Evolutionary conservation across 2,888 invertebrate species (phyloP).

Genomic region (Hydriomena furcata): DNA sequence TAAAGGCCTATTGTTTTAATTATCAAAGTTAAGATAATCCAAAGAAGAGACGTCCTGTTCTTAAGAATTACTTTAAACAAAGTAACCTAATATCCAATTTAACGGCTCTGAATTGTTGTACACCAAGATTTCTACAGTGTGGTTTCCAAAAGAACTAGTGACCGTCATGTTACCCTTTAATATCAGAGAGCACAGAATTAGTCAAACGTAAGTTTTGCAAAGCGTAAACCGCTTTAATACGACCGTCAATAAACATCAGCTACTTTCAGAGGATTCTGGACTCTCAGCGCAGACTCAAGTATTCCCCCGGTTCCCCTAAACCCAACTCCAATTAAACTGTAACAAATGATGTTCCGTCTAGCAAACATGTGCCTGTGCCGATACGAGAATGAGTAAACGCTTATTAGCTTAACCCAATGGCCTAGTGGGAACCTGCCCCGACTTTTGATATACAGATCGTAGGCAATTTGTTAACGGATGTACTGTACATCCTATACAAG

Average conservation of each 20-base stretch:
- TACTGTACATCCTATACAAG: too few relatives aligned
- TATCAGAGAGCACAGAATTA: neutral
- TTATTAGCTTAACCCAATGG: neutral
- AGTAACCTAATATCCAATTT: constrained; percentile 41
- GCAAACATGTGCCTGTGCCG: constrained; percentile 36
- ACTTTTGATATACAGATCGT: neutral
- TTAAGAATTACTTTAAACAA: constrained; percentile 27
- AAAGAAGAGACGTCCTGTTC: constrained; percentile 23
- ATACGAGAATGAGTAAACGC: constrained; percentile 26
- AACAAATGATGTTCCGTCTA: constrained; percentile 46
- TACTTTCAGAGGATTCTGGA: neutral
- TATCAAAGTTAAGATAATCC: constrained; percentile 28
- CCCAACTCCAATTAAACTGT: constrained; percentile 47
- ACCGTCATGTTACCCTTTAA: neutral
- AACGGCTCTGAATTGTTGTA: constrained; percentile 38
- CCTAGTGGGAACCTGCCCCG: too few relatives aligned
- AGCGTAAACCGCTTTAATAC: too few relatives aligned
- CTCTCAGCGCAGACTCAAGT: constrained; percentile 37
- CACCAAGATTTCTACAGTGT: constrained; percentile 30
- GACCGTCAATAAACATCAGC: too few relatives aligned
- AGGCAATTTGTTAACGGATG: too few relatives aligned
- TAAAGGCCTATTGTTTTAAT: constrained; percentile 25
- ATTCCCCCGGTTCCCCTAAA: constrained; percentile 44
- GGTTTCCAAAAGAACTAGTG: neutral
- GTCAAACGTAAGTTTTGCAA: neutral